These are phyloP conservation scores for Gymnodraco acuticeps DNA, from an alignment of 2,797 vertebrate species.

Conservation along the genomic window DNA sequence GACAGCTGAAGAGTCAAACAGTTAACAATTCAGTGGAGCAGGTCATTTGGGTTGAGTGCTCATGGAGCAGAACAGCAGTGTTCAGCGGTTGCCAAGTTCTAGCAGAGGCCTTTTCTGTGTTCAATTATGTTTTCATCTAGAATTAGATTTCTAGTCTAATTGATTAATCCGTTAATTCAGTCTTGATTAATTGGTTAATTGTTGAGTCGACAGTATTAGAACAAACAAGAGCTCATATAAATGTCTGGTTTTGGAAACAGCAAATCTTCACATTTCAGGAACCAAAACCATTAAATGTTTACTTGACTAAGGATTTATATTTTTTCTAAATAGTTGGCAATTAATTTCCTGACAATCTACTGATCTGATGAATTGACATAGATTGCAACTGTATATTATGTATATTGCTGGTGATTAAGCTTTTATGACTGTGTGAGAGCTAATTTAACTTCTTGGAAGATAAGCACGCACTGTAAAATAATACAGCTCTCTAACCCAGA, in stretches of 20 bases:
- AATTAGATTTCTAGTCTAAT: neutral
- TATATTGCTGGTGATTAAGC: constrained; percentile 2
- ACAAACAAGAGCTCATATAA: neutral
- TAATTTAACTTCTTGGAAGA: constrained; percentile 20
- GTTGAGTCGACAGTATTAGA: neutral
- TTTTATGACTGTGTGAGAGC: constrained; percentile 15
- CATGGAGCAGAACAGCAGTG: constrained; percentile 43
- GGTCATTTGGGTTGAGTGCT: constrained; percentile 73
- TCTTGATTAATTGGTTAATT: neutral
- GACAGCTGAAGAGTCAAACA: constrained; percentile 55
- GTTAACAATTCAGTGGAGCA: constrained; percentile 69
- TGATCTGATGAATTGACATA: neutral
- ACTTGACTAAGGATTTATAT: neutral
- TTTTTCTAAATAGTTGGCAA: neutral
- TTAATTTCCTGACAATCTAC: neutral
- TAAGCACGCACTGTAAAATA: constrained; percentile 20
- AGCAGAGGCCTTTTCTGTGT: constrained; percentile 19
- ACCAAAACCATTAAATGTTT: neutral
- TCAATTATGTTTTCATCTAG: constrained; percentile 9
- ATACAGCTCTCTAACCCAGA: constrained; percentile 21
- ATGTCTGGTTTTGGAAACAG: neutral
- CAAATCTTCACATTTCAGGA: neutral
- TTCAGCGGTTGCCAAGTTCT: constrained; percentile 21
- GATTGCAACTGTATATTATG: neutral
- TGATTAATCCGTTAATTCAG: no score